Base-by-base conservation (phyloP, 2,888 invertebrate genomes). In the Glyphotaelius pellucidus region DNA sequence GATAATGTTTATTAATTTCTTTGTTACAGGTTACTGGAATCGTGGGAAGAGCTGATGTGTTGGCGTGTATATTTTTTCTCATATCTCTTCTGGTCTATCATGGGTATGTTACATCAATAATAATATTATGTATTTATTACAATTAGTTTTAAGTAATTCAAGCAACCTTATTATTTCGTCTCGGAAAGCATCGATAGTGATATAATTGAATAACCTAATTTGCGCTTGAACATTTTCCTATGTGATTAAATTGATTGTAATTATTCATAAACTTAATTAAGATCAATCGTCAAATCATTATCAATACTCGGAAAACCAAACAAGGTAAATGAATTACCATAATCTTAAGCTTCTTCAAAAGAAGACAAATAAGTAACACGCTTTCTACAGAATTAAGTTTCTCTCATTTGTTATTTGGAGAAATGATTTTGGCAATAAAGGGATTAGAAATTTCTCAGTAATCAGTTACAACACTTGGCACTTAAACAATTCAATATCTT, bases 31-130 rank as follows among this genome's bases (percentile, higher is more conserved):
- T 98, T 92, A 97, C 98, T 2, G 98, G 98, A 91, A 97, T 98
- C 92, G 99, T 99, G 0, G 99, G 99, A 0, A 96, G 99, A 94
- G 98, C 99, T 9, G 99, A 99, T 95, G 97, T 98, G 3, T 95
- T 98, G 91, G 98, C 98, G 11, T 98, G 98, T 94, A 96, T 98
- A 87, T 98, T 98, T 95, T 98, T 98, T 95, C 96, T 98, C 12
- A 96, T 98, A 92, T 98, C 98, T 0, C 96, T 98, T 93, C 96
- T 98, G 80, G 96, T 97, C 86, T 98, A 98, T 95, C 98, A 98
- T 94, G 97, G 98, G 98, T 98, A 95, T 97, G 97, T 95, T 38
- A 31, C 31, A 47, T 30, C 52, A 85, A 81, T 47, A 52, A 47
- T 42, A 42, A 31, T 31, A 81, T 81, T 81, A 81, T 81, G 14